Conservation (phyloP, 2,113 vertebrate genomes). For the Pterophyllum scalare region DNA sequence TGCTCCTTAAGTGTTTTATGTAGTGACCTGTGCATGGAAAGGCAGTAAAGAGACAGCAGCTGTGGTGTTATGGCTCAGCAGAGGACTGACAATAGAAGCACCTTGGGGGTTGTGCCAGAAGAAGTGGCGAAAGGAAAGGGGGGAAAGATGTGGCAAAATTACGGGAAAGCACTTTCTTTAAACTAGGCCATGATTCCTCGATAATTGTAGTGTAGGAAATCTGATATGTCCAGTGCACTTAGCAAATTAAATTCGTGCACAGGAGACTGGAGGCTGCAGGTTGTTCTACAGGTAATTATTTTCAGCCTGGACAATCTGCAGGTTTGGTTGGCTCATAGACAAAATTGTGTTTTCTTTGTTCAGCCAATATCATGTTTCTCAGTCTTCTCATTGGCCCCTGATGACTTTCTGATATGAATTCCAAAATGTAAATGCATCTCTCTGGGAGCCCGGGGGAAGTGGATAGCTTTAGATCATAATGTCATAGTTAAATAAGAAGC, state of each 20-base stretch:
- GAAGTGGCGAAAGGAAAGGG: slow-evolving; percentile 11
- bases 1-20: slow-evolving; percentile 63
- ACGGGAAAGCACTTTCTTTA: slow-evolving; percentile 36
- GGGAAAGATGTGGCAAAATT: slow-evolving; percentile 20
- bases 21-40: slow-evolving; percentile 59
- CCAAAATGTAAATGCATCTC: slow-evolving; percentile 44
- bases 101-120: slow-evolving; percentile 29
- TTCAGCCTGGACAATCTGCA: slow-evolving; percentile 18
- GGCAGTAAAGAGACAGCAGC: slow-evolving; percentile 73
- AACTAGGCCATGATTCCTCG: slow-evolving; percentile 19
- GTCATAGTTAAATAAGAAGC: slow-evolving; percentile 8
- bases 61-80: slow-evolving; percentile 60
- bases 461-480: not conserved
- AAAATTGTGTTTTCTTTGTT: slow-evolving; percentile 11
- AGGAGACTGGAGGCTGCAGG: slow-evolving; percentile 17
- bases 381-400: slow-evolving; percentile 10
- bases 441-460: not conserved
- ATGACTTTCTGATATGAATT: slow-evolving; percentile 29
- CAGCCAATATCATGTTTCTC: slow-evolving; percentile 10
- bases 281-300: slow-evolving; percentile 9
- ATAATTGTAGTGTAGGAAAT: slow-evolving; percentile 36
- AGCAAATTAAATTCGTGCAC: slow-evolving; percentile 7
- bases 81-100: slow-evolving; percentile 68
- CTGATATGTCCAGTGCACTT: slow-evolving; percentile 23
- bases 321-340: slow-evolving; percentile 15